These are phyloP conservation scores for Oryzias javanicus DNA, from an alignment of 2,113 vertebrate genomes.

Conservation along the genomic window DNA sequence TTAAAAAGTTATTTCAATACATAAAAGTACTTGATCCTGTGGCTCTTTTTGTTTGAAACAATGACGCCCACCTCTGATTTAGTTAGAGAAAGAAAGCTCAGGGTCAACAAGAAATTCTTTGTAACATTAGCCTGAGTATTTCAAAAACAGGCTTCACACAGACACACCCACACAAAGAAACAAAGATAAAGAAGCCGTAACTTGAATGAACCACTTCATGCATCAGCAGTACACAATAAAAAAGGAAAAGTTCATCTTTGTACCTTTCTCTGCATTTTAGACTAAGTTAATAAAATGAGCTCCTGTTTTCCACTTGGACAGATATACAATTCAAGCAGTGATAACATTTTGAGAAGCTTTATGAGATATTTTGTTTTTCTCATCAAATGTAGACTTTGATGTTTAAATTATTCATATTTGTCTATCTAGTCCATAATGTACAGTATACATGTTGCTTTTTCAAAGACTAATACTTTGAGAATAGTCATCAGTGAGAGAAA, in stretches of 20 bases:
- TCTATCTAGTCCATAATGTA: background rate
- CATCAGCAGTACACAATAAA: background rate
- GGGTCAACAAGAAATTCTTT: too few relatives aligned
- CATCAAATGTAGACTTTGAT: slow-evolving; percentile 24
- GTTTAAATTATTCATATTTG: background rate
- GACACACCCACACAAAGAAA: too few relatives aligned
- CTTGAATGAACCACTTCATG: background rate
- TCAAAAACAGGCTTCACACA: too few relatives aligned
- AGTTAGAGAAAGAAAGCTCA: too few relatives aligned
- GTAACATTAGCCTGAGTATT: too few relatives aligned
- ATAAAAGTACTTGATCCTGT: too few relatives aligned
- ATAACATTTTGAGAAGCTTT: slow-evolving; percentile 33
- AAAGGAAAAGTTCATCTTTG: background rate
- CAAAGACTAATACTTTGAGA: slow-evolving; percentile 21
- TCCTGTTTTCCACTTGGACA: slow-evolving; percentile 26
- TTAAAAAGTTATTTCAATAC: too few relatives aligned
- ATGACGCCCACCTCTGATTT: too few relatives aligned
- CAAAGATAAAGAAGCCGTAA: too few relatives aligned
- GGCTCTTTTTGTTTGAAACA: too few relatives aligned
- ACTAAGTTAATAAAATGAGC: slow-evolving; percentile 30
- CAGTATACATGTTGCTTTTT: background rate
- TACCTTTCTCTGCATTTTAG: slow-evolving; percentile 23
- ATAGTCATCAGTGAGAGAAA: slow-evolving; percentile 22
- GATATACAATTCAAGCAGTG: slow-evolving; percentile 5
- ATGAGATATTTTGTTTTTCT: too few relatives aligned